Base-by-base conservation (phyloP, 92 coral and sea anemone species). In the Zoanthus sansibaricus region DNA sequence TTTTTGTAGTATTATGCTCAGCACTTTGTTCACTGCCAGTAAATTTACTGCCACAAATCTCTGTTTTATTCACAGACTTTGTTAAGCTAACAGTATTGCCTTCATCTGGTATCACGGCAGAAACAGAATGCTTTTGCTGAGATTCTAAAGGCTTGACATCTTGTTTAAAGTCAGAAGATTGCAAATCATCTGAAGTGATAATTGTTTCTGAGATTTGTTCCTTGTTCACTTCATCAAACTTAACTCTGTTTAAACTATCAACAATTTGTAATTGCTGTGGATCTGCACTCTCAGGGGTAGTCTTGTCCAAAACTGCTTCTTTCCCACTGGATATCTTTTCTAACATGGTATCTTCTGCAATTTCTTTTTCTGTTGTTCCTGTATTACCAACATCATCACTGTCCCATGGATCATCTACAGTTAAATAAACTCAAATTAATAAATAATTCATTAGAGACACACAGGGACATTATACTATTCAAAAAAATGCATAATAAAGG, bases 391-490 rank as follows among this genome's bases (percentile, higher is more conserved):
- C 45, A 13, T 88, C 91, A 31, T 88, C 91, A 20, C 51, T 69
- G 18, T 69, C 74, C 45, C 89, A 91, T 4, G 74, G 71, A 46
- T 91, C 94, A 33, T 91, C 94, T 91, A 15, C 30, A 64, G 30
- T 7, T 13, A 11, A 3, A 7, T 7, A 49, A 49, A 49, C 9
- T 49, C 55, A 49, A 7, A 49, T 11, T 49, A 49, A 49, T 49
- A 49, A 49, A 49, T 49, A 5, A 49, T 49, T 49, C 55, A 49
- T 11, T 1, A 11, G 55, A 1, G 1, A 7, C 12, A 25, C 25
- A 25, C 25, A 37, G 2, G 42, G 0, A 37, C 42, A 37, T 37
- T 37, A 37, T 37, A 37, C 2, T 37, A 1, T 37, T 37, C 4
- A 37, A 37, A 37, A 37, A 37, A 37, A 37, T 37, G 42, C 42